Evolutionary conservation across 2,888 invertebrate species (phyloP).

Genomic region (Chymomyza fuscimana): DNA sequence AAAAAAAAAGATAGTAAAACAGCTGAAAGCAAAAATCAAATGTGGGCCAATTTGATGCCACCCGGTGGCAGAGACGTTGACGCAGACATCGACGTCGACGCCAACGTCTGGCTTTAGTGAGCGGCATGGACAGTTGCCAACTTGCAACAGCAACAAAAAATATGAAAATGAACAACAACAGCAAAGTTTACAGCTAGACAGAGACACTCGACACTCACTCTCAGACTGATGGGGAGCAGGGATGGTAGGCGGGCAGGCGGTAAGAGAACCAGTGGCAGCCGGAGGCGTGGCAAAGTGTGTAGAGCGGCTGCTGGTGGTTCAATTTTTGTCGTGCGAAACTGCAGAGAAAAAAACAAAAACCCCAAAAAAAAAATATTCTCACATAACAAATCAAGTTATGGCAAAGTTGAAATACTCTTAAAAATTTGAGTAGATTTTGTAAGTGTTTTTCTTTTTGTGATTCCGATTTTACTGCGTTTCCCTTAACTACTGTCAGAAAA

Average conservation of each 20-base stretch:
- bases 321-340: slow-evolving; percentile 53
- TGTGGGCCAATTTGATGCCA: slow-evolving; percentile 58
- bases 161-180: slow-evolving; percentile 38
- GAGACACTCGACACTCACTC: neutral
- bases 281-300: slow-evolving; percentile 36
- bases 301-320: slow-evolving; percentile 31
- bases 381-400: neutral
- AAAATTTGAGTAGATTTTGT: too few species aligned
- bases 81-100: slow-evolving; percentile 2
- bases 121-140: slow-evolving; percentile 55
- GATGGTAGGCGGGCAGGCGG: neutral
- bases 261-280: neutral
- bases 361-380: neutral
- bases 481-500: too few species aligned
- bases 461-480: too few species aligned
- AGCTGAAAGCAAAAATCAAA: slow-evolving; percentile 23
- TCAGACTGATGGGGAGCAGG: slow-evolving; percentile 12
- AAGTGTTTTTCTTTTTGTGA: too few species aligned
- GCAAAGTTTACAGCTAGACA: neutral
- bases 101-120: neutral
- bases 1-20: neutral
- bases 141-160: slow-evolving; percentile 37
- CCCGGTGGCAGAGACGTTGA: slow-evolving; percentile 42
- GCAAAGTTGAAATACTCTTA: too few species aligned
- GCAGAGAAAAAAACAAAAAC: slow-evolving; percentile 4